These are phyloP conservation scores for Rhyacophila evoluta DNA, from an alignment of 2,888 invertebrate species.

Conservation along the genomic window DNA sequence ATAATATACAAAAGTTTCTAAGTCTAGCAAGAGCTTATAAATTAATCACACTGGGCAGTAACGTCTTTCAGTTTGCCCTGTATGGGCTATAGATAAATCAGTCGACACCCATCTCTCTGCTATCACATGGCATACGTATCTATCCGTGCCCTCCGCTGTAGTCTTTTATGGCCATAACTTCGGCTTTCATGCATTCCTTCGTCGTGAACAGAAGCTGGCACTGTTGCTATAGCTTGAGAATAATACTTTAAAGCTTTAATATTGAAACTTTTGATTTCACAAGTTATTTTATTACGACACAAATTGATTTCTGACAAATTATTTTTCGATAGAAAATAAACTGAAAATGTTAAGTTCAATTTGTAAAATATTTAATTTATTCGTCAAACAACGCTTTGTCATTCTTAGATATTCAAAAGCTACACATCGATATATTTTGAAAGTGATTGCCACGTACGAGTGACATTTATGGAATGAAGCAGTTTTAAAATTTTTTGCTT, in stretches of 20 bases:
- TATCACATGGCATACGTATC: neutral
- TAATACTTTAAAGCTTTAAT: neutral
- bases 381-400: too few species aligned
- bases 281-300: too few species aligned
- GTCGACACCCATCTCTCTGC: slow-evolving; percentile 40
- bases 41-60: slow-evolving; percentile 33
- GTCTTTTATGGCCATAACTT: neutral
- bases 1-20: neutral
- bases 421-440: too few species aligned
- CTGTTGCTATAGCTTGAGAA: neutral
- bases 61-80: slow-evolving; percentile 19
- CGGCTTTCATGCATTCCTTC: slow-evolving; percentile 30
- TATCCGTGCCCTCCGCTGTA: neutral
- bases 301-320: too few species aligned
- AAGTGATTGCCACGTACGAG: too few species aligned
- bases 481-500: too few species aligned
- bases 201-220: neutral
- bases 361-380: too few species aligned
- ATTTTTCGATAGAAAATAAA: too few species aligned
- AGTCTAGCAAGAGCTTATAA: slow-evolving; percentile 21
- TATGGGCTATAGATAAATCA: slow-evolving; percentile 38
- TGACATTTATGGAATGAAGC: too few species aligned
- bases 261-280: too few species aligned
- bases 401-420: too few species aligned
- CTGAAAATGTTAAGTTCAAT: too few species aligned